Evolutionary conservation across 2,113 vertebrate species (phyloP), one percentile per base, ranked within the genome.

Genomic region (Calyptommatus sinebrachiatus): DNA sequence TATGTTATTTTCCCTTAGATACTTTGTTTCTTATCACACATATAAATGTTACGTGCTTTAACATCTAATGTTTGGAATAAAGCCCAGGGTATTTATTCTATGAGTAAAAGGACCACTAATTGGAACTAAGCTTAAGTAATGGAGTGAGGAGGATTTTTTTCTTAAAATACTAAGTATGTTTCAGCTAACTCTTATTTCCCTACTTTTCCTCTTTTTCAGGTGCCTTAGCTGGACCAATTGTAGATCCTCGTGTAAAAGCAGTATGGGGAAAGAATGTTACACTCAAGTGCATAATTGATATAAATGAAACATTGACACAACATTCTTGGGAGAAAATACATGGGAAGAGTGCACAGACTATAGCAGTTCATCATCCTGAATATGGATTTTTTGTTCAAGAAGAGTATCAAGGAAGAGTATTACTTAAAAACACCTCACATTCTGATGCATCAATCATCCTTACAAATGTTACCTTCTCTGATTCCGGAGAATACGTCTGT

Each of bases 181-280:
- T 26, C 41, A 46, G 14, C 50, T 75, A 62, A 70, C 62, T 35
- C 53, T 31, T 26, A 2, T 66, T 57, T 22, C 29, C 14, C 5
- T 35, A 11, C 18, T 8, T 9, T 28, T 21, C 8, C 29, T 28
- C 7, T 14, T 8, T n/a, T 76, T 69, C 92, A 99, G 97, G 96
- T 93, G 95, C 94, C 86, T 95, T 94, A 94, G 93, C 96, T 90
- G 97, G 96, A 92, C 94, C 97, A 84, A 87, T 98, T 90, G 97
- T 98, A 91, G 96, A 96, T 85, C 95, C 95, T 71, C 94, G 94
- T 82, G 94, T 97, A 81, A 95, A 93, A 74, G 98, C 97, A 26
- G 96, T 99, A 28, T 96, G 97, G 94, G 98, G 98, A 78, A 99
- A 97, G 93, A 97, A 97, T 88, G 96, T 97, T 91, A 96, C 97